Evolutionary conservation across 2,888 invertebrate species (phyloP), one percentile per base, ranked within the genome.

Genomic region (Horisme vitalbata): DNA sequence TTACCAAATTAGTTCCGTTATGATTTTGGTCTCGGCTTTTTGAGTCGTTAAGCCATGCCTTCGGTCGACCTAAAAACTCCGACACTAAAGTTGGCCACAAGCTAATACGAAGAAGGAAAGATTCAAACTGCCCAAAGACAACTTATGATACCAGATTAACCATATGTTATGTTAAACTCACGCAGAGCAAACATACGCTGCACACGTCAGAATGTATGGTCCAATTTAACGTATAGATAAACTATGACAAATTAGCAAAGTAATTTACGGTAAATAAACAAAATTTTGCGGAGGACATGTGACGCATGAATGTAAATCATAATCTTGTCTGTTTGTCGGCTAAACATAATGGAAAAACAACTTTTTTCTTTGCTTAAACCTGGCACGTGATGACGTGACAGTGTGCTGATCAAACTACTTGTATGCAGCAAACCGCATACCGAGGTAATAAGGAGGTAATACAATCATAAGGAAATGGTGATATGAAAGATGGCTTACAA

Each of bases 221-320:
- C 68, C 58, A 70, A 76, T 75, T 73, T 72, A 73, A 71, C 71
- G 75, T 74, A 74, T 59, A 74, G 80, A 84, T 83, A 80, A 79
- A 72, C 75, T 65, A 61, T 84, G 83, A 82, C 75, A 78, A 79
- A 83, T 83, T 79, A 74, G 70, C 57, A 61, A 71, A 1, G 18
- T 65, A 71, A 78, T 77, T 75, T 75, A 71, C 66, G 67, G 62
- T 65, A 69, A 71, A 74, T 71, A 59, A 67, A 71, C 68, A 79
- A 79, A 78, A 74, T 41, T 38, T 34, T 30, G 31, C 51, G 58
- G 60, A 52, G 56, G 57, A 35, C 51, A 49, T 56, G 51, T 84
- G 85, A 84, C 85, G 84, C 81, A 77, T 63, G 70, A 57, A 58
- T 55, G 35, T 37, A 35, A 49, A 41, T 41, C 54, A 55, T 55